phyloP scores from a whole-genome alignment of 2,113 vertebrate species.

The Labeo catla region DNA sequence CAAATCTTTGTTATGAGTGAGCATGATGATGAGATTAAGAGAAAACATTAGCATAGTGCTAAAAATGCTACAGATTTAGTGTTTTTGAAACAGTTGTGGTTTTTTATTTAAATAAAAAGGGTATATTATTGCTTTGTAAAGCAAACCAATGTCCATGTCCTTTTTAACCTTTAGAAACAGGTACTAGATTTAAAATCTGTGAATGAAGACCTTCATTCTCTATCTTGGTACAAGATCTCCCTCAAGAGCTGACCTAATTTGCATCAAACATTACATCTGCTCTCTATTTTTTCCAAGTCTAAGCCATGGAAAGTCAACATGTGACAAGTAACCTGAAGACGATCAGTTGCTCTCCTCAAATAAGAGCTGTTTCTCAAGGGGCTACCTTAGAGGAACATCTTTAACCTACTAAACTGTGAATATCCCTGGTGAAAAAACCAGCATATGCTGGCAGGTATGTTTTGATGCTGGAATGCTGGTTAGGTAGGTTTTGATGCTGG shows the following conservation, averaged over 20 bases:
- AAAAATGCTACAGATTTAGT: not conserved
- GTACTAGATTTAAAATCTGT: not conserved
- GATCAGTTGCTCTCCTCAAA: not conserved
- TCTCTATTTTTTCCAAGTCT: not conserved
- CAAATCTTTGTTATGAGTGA: slow-evolving; percentile 20
- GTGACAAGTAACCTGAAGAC: not conserved
- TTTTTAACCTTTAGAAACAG: not conserved
- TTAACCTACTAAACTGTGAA: not conserved
- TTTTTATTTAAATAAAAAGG: not conserved
- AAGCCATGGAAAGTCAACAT: slow-evolving; percentile 1
- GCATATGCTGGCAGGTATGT: too few relatives aligned
- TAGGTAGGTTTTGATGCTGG: too few relatives aligned
- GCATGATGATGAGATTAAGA: slow-evolving; percentile 4
- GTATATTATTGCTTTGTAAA: not conserved
- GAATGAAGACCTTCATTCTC: not conserved
- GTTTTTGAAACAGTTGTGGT: not conserved
- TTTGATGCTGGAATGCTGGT: too few relatives aligned
- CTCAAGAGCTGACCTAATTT: not conserved
- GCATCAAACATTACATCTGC: not conserved
- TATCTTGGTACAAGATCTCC: not conserved
- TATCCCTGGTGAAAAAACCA: too few relatives aligned
- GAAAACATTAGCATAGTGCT: slow-evolving; percentile 1
- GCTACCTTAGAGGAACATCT: not conserved
- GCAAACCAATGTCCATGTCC: not conserved
- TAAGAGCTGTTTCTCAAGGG: not conserved